Conservation (phyloP, 2,888 invertebrate genomes). For the Stenurella melanura region DNA sequence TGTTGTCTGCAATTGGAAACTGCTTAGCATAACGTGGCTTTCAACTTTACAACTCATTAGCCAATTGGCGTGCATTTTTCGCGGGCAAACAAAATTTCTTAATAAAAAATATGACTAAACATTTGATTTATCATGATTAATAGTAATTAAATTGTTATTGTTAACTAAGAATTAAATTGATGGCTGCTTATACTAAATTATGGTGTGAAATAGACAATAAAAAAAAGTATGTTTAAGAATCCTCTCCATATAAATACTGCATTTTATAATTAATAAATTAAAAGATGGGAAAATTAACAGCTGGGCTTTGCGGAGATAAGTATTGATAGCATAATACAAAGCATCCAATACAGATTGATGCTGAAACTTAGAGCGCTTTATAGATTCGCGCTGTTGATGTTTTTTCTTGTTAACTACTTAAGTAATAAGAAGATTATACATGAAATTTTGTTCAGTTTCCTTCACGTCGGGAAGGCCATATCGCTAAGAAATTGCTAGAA, state of each 20-base stretch:
- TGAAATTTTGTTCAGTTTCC: conserved; percentile 41
- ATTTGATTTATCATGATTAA: conserved; percentile 19
- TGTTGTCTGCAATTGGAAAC: no score
- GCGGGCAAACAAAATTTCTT: background rate
- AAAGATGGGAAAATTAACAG: conserved; percentile 65
- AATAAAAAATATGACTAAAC: background rate
- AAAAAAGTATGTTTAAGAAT: conserved; percentile 48
- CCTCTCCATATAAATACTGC: conserved; percentile 55
- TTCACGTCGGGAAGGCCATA: conserved; percentile 32
- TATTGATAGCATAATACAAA: conserved; percentile 63
- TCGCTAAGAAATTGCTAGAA: conserved; percentile 2
- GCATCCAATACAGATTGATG: conserved; percentile 57
- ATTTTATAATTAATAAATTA: conserved; percentile 66
- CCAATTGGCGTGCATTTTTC: no score
- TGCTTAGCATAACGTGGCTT: background rate
- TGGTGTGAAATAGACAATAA: conserved; percentile 46
- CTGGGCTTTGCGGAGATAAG: conserved; percentile 61
- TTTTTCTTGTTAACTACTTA: conserved; percentile 61
- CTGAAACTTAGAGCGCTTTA: conserved; percentile 51
- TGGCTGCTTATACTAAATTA: conserved; percentile 10
- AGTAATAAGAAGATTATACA: conserved; percentile 60
- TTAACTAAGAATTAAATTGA: conserved; percentile 15
- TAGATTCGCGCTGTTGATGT: conserved; percentile 59
- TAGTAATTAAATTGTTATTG: background rate
- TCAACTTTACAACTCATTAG: no score